Base-by-base conservation (phyloP, 2,797 vertebrate genomes). In the Pteronotus mesoamericanus region DNA sequence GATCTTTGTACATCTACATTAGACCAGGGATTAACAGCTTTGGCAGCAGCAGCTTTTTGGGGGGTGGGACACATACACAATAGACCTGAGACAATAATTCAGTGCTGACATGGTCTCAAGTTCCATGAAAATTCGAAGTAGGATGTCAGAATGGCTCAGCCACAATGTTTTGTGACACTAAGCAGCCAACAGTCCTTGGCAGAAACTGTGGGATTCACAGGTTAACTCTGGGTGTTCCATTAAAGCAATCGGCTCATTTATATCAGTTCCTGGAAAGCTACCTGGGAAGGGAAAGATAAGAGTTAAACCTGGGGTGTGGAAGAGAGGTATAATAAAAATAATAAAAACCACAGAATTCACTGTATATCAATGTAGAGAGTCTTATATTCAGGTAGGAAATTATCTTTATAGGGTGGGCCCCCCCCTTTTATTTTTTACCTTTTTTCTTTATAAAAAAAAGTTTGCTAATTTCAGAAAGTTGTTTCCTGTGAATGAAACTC, bases 401-500 rank as follows among this genome's bases (percentile, higher is more conserved):
- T 94, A 93, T 90, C 53, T 97, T 97, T 95, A 87, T 83, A 89
- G 59, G 46, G 94, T 32, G 39, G 19, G 44, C 16, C 11, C 1
- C 5, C 18, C 22, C 32, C 32, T 66, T 68, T 88, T 89, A 86
- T 88, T 90, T 51, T 64, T 95, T 82, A 74, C n/a, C 59, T 96
- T 95, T 87, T 64, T 82, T 61, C 32, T 91, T 95, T 98, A 14
- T 18, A 75, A 94, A 97, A 98, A 96, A 97, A 77, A 93, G 94
- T 97, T 98, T 98, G 74, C 87, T 97, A 97, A 97, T 98, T 98
- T 98, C 87, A 96, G 98, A 98, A 97, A 96, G 98, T 96, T 74
- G 64, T 96, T 98, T 98, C 97, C 96, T 96, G 93, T 98, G 98
- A 98, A 97, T 97, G 97, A 98, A 98, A 97, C 44, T 86, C 98